Evolutionary conservation across 2,888 invertebrate species (phyloP), one percentile per base, ranked within the genome.

Genomic region (Onthophagus sagittarius): DNA sequence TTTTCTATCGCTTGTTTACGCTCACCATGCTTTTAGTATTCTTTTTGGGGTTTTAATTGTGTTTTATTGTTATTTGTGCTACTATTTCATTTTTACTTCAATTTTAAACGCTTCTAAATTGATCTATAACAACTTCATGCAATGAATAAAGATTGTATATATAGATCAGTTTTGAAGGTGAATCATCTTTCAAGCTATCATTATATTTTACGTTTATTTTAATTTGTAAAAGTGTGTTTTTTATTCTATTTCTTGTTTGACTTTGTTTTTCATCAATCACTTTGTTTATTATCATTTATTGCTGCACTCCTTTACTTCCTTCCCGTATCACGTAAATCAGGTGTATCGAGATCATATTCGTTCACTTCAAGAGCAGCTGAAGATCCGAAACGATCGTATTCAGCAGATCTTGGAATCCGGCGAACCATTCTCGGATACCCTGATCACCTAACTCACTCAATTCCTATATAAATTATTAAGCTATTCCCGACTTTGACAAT

Each of bases 381-480:
- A 92, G 83, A 93, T 94, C 87, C 92, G 94, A 80, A 92, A 92
- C 85, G 96, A 96, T 88, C 93, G 95, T 84, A 93, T 95, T 84
- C 96, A 95, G 87, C 88, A 94, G 81, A 88, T 96, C 83, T 90
- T 93, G 85, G 94, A 95, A 88, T 92, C 94, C 84, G 96, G 95
- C 87, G 91, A 91, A 81, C 95, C 96, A 80, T 94, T 94, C 87
- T 89, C 90, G 84, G 93, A 93, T 82, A 90, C 91, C 84, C 89
- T 92, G 84, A 93, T 92, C 86, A 90, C 90, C 83, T 92, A 89
- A 77, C 77, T 53, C 39, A 53, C 39, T 53, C 72, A 75, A 72
- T 71, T 33, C 63, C 64, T 32, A n/a, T 69, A 71, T 23, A 53
- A 63, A 32, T 23, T 23, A 23, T 23, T 23, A 23, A 71, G 15